These are phyloP conservation scores for Melinaea menophilus DNA, from an alignment of 2,888 invertebrate species.

Conservation along the genomic window DNA sequence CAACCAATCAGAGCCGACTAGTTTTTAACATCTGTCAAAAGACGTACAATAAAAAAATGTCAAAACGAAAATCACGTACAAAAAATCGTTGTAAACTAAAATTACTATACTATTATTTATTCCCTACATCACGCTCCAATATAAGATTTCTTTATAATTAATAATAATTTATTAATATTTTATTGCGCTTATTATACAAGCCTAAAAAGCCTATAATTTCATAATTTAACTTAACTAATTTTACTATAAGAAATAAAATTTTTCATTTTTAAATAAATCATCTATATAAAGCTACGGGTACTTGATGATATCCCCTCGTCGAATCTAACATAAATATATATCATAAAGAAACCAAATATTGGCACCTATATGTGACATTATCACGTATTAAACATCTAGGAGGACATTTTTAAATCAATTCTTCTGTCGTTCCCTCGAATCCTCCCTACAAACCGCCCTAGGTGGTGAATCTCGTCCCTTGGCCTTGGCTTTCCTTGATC, in stretches of 20 bases:
- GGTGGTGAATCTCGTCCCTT: slow-evolving; percentile 72
- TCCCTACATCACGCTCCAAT: slow-evolving; percentile 13
- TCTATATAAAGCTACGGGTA: not conserved
- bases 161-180: slow-evolving; percentile 1
- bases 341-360: slow-evolving; percentile 39
- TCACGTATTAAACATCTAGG: slow-evolving; percentile 11
- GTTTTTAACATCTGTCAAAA: not conserved
- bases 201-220: slow-evolving; percentile 11
- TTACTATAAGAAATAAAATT: too few species aligned
- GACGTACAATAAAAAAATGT: not conserved
- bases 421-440: slow-evolving; percentile 70
- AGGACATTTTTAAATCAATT: slow-evolving; percentile 48
- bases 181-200: slow-evolving; percentile 11
- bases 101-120: slow-evolving; percentile 5
- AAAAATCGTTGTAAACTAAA: slow-evolving; percentile 16
- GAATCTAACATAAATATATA: slow-evolving; percentile 15
- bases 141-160: slow-evolving; percentile 21
- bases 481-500: slow-evolving; percentile 67
- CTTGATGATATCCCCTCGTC: not conserved
- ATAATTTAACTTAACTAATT: slow-evolving; percentile 10
- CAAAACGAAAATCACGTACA: not conserved
- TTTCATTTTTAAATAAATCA: not conserved
- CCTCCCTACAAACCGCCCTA: slow-evolving; percentile 62
- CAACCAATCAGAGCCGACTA: slow-evolving; percentile 3
- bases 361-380: slow-evolving; percentile 31